Percentiles rank a stretch among this genome's conserved stretches.
Evolutionary conservation across 1,140 invertebrate genomes (phyloP).

Genomic region (Teleopsis dalmanni): DNA sequence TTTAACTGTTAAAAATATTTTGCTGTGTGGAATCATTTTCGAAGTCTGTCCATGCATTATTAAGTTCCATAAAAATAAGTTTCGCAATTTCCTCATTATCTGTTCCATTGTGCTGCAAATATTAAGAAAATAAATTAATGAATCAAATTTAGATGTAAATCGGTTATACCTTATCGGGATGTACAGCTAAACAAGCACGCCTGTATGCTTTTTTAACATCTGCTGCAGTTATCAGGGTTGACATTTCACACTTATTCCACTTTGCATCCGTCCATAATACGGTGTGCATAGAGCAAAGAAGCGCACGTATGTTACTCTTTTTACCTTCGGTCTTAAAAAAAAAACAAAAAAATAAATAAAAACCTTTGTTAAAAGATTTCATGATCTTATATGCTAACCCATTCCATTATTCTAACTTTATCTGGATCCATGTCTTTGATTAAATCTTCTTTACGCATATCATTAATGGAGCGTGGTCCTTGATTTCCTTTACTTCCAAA

Average conservation of each 20-base stretch:
- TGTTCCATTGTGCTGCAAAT: constrained; percentile 78
- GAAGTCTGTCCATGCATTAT: constrained; percentile 97
- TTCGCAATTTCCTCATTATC: constrained; percentile 88
- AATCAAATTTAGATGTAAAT: not conserved
- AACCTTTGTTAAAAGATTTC: not conserved
- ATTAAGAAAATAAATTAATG: not conserved
- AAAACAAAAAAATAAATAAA: not conserved
- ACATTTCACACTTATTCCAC: constrained; percentile 91
- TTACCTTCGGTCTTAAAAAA: constrained; percentile 80
- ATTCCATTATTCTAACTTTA: constrained; percentile 72
- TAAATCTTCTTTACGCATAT: constrained; percentile 83
- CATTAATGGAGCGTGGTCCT: constrained; percentile 82
- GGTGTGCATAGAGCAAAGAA: constrained; percentile 88
- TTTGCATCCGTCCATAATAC: constrained; percentile 90
- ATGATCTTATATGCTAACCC: constrained; percentile 47
- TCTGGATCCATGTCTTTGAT: constrained; percentile 87
- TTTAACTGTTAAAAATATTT: constrained; percentile 59
- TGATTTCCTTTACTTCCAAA: constrained; percentile 68
- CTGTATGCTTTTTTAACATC: constrained; percentile 96
- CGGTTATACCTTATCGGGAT: constrained; percentile 88
- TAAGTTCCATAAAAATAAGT: constrained; percentile 97
- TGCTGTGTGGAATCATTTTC: constrained; percentile 84
- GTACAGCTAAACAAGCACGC: constrained; percentile 91
- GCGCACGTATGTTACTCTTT: constrained; percentile 89
- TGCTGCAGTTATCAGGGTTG: constrained; percentile 77